Conservation (phyloP, 2,113 vertebrate genomes). For the Psilopogon haemacephalus region DNA sequence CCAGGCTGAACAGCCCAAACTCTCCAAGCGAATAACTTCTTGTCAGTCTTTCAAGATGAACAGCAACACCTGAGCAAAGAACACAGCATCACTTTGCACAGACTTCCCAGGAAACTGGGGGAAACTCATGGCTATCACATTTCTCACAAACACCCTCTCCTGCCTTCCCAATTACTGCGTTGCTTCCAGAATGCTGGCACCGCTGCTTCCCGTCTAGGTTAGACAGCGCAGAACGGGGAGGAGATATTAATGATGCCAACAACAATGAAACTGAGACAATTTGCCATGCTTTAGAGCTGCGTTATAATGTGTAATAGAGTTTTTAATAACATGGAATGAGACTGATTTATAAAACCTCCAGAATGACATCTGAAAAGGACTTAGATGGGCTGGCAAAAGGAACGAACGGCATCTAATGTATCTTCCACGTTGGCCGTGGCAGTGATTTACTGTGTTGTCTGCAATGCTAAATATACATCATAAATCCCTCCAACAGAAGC, state of each 20-base stretch:
- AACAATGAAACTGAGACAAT: slow-evolving; percentile 24
- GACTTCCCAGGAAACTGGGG: background rate
- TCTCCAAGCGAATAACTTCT: background rate
- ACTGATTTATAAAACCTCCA: slow-evolving; percentile 70
- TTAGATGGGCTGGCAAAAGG: slow-evolving; percentile 61
- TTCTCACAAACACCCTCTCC: background rate
- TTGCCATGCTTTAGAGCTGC: slow-evolving; percentile 30
- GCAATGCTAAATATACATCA: slow-evolving; percentile 75
- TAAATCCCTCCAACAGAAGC: slow-evolving; percentile 76
- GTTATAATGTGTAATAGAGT: slow-evolving; percentile 63
- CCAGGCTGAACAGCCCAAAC: too few species aligned
- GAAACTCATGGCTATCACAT: background rate
- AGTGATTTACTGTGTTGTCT: slow-evolving; percentile 79
- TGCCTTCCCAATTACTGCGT: background rate
- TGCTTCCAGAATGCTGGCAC: background rate
- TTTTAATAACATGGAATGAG: slow-evolving; percentile 70
- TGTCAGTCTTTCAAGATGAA: background rate
- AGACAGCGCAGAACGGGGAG: background rate
- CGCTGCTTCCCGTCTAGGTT: background rate
- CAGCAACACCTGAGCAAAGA: background rate
- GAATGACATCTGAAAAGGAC: slow-evolving; percentile 68
- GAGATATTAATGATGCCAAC: background rate
- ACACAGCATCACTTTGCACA: background rate
- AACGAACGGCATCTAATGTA: slow-evolving; percentile 73
- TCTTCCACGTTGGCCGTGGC: slow-evolving; percentile 70